Conservation (phyloP, 2,797 vertebrate genomes). For the Aphelocoma californica region DNA sequence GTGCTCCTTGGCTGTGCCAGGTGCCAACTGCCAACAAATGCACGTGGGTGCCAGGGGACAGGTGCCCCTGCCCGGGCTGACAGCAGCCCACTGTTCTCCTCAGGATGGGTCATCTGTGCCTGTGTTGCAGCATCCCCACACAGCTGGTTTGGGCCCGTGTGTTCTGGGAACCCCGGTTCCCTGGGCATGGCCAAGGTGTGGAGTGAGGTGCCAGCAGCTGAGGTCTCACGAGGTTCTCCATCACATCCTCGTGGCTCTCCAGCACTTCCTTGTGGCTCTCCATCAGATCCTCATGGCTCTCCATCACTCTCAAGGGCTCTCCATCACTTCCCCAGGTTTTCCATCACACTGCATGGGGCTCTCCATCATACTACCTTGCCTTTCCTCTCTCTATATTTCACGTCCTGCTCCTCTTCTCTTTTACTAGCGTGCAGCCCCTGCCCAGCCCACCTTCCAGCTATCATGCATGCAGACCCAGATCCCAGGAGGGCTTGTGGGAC, state of each 20-base stretch:
- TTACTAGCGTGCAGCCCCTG: rapidly evolving
- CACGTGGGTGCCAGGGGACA: rapidly evolving
- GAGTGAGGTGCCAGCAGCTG: background rate
- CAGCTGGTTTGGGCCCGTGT: rapidly evolving
- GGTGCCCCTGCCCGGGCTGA: background rate
- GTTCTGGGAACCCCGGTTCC: background rate
- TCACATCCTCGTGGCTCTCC: background rate
- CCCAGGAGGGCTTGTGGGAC: background rate
- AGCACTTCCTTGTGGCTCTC: background rate
- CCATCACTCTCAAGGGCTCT: background rate
- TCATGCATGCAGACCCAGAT: background rate
- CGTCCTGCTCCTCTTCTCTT: background rate
- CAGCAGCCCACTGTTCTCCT: rapidly evolving
- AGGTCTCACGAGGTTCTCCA: background rate
- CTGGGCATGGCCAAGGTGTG: background rate
- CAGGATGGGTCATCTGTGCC: background rate
- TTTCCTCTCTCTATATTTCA: background rate
- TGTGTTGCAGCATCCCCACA: background rate
- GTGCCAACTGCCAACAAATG: background rate
- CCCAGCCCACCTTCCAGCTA: background rate
- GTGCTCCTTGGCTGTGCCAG: background rate
- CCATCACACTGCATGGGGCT: background rate
- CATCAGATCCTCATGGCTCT: background rate
- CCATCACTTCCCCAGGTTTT: background rate
- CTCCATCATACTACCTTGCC: background rate